These are phyloP conservation scores for Tamias sibiricus DNA, from an alignment of 2,113 vertebrate genomes.

Conservation along the genomic window DNA sequence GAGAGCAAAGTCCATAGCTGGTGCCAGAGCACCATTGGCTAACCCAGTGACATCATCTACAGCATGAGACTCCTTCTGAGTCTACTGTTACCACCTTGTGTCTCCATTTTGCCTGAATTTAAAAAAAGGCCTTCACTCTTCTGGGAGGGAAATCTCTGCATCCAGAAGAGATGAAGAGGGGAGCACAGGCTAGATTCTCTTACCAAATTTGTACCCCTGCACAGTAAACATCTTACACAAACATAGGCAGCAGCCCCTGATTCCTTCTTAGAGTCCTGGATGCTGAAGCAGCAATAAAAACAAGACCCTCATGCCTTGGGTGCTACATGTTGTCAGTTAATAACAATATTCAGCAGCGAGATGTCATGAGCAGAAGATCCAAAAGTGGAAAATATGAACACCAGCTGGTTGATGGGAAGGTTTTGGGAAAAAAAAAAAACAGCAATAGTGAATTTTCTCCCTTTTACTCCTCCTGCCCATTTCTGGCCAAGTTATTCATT, in stretches of 20 bases:
- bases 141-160: background rate
- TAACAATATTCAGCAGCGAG: background rate
- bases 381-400: background rate
- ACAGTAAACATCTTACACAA: background rate
- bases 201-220: rapidly evolving
- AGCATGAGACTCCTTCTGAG: rapidly evolving
- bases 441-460: background rate
- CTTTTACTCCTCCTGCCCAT: background rate
- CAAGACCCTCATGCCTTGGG: background rate
- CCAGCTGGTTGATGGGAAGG: background rate
- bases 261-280: background rate
- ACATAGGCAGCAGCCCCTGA: background rate
- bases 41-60: background rate
- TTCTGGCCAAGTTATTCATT: background rate
- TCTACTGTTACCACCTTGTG: too few relatives aligned
- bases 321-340: background rate
- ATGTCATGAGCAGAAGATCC: background rate
- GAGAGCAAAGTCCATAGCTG: background rate
- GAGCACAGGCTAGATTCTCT: too few relatives aligned
- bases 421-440: background rate
- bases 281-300: background rate
- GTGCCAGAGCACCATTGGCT: too few relatives aligned
- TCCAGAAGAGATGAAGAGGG: background rate
- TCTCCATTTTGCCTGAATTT: background rate
- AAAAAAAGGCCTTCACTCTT: background rate